phyloP scores from a whole-genome alignment of 2,113 vertebrate genomes.

The Malurus alboscapulatus region DNA sequence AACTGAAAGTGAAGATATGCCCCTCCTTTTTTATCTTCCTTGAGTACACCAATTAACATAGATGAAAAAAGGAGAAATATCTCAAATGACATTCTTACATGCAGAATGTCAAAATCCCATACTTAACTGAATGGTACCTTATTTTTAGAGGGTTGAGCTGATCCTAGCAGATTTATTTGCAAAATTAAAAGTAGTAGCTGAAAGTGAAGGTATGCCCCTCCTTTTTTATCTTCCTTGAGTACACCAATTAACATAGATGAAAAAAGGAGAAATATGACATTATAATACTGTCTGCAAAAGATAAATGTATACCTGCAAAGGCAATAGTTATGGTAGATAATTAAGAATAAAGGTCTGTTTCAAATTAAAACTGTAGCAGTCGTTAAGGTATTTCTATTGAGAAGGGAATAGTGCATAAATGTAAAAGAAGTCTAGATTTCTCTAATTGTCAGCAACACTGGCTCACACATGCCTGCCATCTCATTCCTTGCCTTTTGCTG shows the following conservation, averaged over 20 bases:
- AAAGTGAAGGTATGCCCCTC: neutral
- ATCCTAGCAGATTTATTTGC: neutral
- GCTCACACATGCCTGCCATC: neutral
- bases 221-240: neutral
- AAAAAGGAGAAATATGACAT: neutral
- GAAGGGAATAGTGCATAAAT: neutral
- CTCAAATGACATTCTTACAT: neutral
- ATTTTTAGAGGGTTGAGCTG: neutral
- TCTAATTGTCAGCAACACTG: neutral
- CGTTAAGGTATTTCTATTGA: neutral
- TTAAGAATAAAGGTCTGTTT: neutral
- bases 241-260: neutral
- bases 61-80: neutral
- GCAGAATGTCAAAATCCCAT: neutral
- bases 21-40: neutral
- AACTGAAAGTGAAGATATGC: neutral
- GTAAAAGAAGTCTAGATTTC: neutral
- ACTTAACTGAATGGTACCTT: neutral
- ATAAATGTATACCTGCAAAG: neutral
- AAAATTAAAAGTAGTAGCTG: neutral
- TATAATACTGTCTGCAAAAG: neutral
- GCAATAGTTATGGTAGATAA: neutral
- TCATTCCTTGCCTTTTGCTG: neutral
- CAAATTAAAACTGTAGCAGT: neutral
- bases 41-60: neutral